Percentiles rank a stretch among this genome's conserved stretches.
phyloP scores from a whole-genome alignment of 2,797 vertebrate species.

The Podarcis siculus region DNA sequence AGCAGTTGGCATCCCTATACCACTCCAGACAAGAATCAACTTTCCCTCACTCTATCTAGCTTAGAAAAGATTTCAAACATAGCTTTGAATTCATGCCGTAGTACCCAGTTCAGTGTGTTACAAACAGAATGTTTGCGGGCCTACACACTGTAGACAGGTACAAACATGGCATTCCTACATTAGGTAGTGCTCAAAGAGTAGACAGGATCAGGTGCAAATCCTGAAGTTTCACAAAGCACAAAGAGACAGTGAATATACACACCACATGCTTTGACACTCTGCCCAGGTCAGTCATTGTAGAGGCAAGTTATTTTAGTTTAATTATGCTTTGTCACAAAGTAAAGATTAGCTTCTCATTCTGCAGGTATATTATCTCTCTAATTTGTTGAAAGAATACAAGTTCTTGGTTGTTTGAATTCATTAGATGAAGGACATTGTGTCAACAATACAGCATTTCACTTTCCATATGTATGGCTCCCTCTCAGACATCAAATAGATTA shows the following conservation, averaged over 20 bases:
- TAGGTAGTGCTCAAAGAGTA: background rate
- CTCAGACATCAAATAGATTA: conserved; percentile 48
- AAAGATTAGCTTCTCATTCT: conserved; percentile 36
- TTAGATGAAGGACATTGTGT: conserved; percentile 49
- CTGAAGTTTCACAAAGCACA: conserved; percentile 38
- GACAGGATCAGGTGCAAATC: conserved; percentile 6
- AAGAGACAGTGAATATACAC: conserved; percentile 31
- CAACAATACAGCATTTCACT: conserved; percentile 33
- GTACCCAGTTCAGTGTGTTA: conserved; percentile 39
- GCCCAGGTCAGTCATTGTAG: conserved; percentile 26
- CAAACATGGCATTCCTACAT: conserved; percentile 52
- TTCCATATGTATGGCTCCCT: conserved; percentile 24
- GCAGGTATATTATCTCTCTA: conserved; percentile 38
- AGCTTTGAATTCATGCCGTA: conserved; percentile 54
- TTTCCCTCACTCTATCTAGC: conserved; percentile 33
- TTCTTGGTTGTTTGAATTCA: conserved; percentile 46
- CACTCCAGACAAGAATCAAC: conserved; percentile 70
- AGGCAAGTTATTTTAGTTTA: conserved; percentile 31
- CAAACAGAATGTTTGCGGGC: background rate
- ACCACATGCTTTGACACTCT: background rate
- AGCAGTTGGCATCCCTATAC: conserved; percentile 87
- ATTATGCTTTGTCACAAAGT: conserved; percentile 38
- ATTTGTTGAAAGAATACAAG: conserved; percentile 31
- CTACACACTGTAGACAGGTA: background rate
- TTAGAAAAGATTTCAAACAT: conserved; percentile 49